Conservation (phyloP, 2,113 vertebrate species). For the Catharus minimus region DNA sequence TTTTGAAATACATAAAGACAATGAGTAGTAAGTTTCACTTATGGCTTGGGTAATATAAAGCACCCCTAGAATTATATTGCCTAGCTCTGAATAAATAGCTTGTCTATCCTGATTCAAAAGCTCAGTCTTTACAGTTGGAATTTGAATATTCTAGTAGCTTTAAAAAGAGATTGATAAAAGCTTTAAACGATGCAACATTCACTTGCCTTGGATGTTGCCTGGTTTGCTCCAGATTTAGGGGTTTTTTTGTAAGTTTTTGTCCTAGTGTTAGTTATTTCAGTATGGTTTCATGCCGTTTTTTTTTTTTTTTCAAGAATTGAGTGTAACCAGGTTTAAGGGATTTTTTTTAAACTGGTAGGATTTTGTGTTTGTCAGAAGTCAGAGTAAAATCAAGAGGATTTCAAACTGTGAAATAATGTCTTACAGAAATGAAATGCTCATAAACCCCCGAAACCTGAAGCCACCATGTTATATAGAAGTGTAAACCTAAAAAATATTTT, state of each 20-base stretch:
- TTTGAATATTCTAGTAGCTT: neutral
- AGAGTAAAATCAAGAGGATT: neutral
- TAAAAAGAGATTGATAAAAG: neutral
- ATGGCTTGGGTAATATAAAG: neutral
- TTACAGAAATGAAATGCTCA: neutral
- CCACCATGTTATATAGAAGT: neutral
- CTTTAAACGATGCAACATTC: neutral
- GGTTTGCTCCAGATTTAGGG: neutral
- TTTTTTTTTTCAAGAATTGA: neutral
- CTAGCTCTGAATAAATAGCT: neutral
- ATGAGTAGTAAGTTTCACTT: neutral
- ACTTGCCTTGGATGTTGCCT: neutral
- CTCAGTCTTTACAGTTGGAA: neutral
- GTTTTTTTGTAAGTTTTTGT: neutral
- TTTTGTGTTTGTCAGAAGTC: neutral
- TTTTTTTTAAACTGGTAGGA: neutral
- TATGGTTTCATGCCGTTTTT: neutral
- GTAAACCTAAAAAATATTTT: neutral
- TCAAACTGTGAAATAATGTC: neutral
- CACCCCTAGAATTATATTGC: neutral
- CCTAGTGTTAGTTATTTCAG: neutral
- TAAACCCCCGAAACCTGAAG: neutral
- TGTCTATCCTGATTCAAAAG: neutral
- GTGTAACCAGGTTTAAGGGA: neutral
- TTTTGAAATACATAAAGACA: neutral